Evolutionary conservation across 2,113 vertebrate genomes (phyloP).

Genomic region (Choloepus hoffmanni): DNA sequence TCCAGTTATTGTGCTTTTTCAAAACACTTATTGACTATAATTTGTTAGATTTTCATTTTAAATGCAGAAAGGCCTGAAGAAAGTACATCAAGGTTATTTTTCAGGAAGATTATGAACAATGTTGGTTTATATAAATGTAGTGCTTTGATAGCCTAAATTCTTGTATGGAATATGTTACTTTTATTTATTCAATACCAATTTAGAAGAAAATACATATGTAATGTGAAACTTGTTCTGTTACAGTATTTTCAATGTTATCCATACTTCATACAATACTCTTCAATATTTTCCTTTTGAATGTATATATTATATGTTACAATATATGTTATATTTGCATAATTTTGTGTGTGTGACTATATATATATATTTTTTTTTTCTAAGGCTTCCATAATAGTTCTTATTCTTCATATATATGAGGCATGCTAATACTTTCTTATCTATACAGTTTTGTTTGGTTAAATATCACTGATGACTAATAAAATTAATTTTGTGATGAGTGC

Average conservation of each 20-base stretch:
- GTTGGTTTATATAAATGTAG: not conserved
- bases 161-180: not conserved
- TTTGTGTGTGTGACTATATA: too few relatives aligned
- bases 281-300: not conserved
- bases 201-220: not conserved
- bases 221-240: not conserved
- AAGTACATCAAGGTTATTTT: not conserved
- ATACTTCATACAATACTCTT: not conserved
- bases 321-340: too few relatives aligned
- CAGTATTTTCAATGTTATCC: not conserved
- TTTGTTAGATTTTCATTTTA: slow-evolving; percentile 73
- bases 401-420: not conserved
- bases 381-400: not conserved
- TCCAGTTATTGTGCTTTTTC: slow-evolving; percentile 65
- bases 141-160: not conserved
- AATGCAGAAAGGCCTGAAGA: slow-evolving; percentile 35
- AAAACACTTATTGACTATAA: slow-evolving; percentile 69
- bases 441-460: not conserved
- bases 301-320: too few relatives aligned
- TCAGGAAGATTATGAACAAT: not conserved
- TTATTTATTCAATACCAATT: not conserved
- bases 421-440: not conserved
- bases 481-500: not conserved
- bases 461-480: not conserved
- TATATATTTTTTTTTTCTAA: not conserved